Evolutionary conservation across 2,113 vertebrate genomes (phyloP), one percentile per base, ranked within the genome.

Genomic region (Pollimyrus isidori): DNA sequence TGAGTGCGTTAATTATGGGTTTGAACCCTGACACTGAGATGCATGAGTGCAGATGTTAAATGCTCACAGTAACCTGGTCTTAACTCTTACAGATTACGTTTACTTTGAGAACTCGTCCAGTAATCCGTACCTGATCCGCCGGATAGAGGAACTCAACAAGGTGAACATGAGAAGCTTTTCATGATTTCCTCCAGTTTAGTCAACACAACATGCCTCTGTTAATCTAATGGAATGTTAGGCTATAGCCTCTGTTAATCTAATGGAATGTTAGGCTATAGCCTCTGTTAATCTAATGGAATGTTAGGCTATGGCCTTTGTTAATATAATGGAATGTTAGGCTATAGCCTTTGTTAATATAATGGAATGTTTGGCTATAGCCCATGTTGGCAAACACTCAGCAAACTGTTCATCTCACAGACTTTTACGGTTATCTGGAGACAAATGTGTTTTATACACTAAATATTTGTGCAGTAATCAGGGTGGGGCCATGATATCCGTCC

Each of bases 21-120:
- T 76, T 1, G 15, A 17, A 76, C 7, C 26, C 4, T 39, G 13
- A 39, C 9, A 39, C 69, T 76, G 69, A 80, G 17, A 76, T 76
- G 13, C 69, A 4, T 0, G 30, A 80, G 35, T 80, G 39, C 35
- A 80, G 6, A 80, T 80, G 35, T 80, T 80, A 69, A 69, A 69
- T 69, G 9, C 62, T 10, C n/a, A 69, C 62, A 69, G 62, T 69
- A 69, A 46, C 45, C 6, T 1, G 2, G 0, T 48, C 21, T 48
- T 84, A 21, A 82, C 76, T 82, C 35, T 80, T 80, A 4, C 62
- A 88, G 87, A 88, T 73, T 88, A 88, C 1, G 87, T 88, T 23
- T 88, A 88, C 87, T 88, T 88, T 49, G 87, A 88, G 62, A 88
- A 88, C 62, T 88, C 87, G 15, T 88, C 87, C 58, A 88, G 62